Evolutionary conservation across 1,140 invertebrate species (phyloP), one percentile per base, ranked within the genome.

Genomic region (Drosophila kurseongensis): DNA sequence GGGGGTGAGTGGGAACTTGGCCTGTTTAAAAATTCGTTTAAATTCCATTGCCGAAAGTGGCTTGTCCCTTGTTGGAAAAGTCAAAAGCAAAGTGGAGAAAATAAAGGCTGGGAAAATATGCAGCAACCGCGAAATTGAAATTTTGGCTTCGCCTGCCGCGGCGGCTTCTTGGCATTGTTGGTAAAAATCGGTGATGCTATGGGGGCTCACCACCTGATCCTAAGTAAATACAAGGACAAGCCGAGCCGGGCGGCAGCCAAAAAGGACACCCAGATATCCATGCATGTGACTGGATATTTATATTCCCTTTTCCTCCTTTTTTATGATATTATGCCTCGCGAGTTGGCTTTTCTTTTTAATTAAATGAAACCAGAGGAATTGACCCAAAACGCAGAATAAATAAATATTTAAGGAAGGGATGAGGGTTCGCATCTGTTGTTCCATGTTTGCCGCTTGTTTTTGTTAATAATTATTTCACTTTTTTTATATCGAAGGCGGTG

Each of bases 321-420:
- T 61, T 82, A 69, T 75, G 78, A 80, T 75, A 71, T 81, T 80
- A 72, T 82, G 67, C 77, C 68, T 59, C 57, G 78, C 67, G 48
- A 54, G 67, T 35, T 65, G 56, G 80, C 76, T 86, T 86, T 77
- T 90, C 81, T 86, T 91, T 91, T 91, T 91, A 91, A 91, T 91
- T 91, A 91, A 91, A 91, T 91, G 90, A 91, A 91, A 91, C 90
- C 90, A 78, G 81, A 90, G 80, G 90, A 91, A 91, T 91, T 91
- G 90, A 91, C 90, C 90, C 90, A 89, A 89, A 91, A 91, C 71
- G 85, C 75, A 76, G 78, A 80, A 79, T 75, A 90, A 86, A 86
- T 83, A 89, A 89, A 89, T 82, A 80, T 65, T 77, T 75, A 10
- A 35, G 12, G 29, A 27, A 27, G 29, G 29, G 8, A 27, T 52